Evolutionary conservation across 2,797 vertebrate species (phyloP).

Genomic region (Myotis vivesi): DNA sequence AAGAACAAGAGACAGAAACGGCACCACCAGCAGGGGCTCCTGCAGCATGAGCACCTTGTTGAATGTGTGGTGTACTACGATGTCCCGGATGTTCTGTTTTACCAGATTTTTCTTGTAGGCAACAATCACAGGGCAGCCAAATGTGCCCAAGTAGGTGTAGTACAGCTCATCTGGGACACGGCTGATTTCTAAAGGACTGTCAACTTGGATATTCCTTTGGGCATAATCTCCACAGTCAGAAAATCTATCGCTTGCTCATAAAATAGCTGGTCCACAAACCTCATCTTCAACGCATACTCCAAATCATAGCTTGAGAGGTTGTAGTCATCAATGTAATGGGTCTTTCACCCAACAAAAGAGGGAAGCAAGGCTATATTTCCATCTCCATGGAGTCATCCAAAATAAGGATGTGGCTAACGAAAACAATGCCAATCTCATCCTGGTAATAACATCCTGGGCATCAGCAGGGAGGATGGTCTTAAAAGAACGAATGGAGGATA

Average conservation of each 20-base stretch:
- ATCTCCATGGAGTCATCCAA: not conserved
- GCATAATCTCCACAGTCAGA: not conserved
- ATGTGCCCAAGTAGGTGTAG: constrained; percentile 96
- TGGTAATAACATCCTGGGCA: not conserved
- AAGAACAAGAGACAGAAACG: constrained; percentile 98
- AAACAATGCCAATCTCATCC: not conserved
- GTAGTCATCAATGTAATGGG: not conserved
- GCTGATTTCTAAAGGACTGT: constrained; percentile 93
- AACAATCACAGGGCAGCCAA: constrained; percentile 94
- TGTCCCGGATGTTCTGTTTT: constrained; percentile 97
- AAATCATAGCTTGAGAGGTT: not conserved
- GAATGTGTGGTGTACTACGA: constrained; percentile 97
- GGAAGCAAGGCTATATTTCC: not conserved
- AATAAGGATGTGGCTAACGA: not conserved
- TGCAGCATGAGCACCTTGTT: constrained; percentile 98
- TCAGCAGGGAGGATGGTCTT: not conserved
- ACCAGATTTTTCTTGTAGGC: constrained; percentile 95
- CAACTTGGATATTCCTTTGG: constrained; percentile 91
- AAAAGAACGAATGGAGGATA: not conserved
- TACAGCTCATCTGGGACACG: constrained; percentile 93
- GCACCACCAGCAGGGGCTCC: constrained; percentile 95
- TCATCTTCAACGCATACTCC: not conserved
- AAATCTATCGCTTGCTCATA: not conserved
- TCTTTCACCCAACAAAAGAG: not conserved
- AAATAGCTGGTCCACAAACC: not conserved